Evolutionary conservation across 2,888 invertebrate species (phyloP), one percentile per base, ranked within the genome.

Genomic region (Argyresthia albistria): DNA sequence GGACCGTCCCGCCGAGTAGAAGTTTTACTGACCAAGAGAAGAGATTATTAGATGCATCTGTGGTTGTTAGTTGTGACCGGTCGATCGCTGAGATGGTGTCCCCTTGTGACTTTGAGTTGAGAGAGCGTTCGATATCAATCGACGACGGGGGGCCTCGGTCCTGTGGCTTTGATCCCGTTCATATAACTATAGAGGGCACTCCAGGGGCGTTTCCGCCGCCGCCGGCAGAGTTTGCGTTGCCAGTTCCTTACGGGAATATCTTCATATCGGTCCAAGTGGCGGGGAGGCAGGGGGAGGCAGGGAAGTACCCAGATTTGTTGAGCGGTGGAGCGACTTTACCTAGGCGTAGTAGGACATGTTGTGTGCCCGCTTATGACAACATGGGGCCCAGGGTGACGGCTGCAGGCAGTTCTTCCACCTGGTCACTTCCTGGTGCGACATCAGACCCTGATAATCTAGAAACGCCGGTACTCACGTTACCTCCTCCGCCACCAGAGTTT

Each of bases 311-410:
- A 43, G 95, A 95, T 78, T 83, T 95, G 58, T 78, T 95, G 59
- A 83, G 80, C 57, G 76, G 80, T 57, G 76, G 80, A 54, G 78
- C 86, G 35, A 81, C 89, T 54, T 61, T 89, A 43, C 90, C 90
- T 8, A 70, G 90, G 52, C 71, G 90, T 50, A 82, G 71, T 58
- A 70, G 84, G 55, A 80, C 76, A 45, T 88, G 82, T 58, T 90
- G 81, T 71, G 88, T 81, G 59, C 91, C 93, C 39, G 94, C 93
- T 51, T 96, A 96, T 73, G 96, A 97, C 79, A 96, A 96, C 77
- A 95, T 96, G 93, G 96, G 96, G 0, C 94, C 95, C 43, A 89
- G 96, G 63, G 95, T 96, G 52, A 96, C 96, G n/a, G 96, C 95
- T 11, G 95, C 95, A 0, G 76, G 96, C 90, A 68, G 95, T 90